A percentile compares a stretch with the other conserved stretches of the same genome.
Evolutionary conservation across 2,888 invertebrate species (phyloP).

Genomic region (Ectemnius continuus): DNA sequence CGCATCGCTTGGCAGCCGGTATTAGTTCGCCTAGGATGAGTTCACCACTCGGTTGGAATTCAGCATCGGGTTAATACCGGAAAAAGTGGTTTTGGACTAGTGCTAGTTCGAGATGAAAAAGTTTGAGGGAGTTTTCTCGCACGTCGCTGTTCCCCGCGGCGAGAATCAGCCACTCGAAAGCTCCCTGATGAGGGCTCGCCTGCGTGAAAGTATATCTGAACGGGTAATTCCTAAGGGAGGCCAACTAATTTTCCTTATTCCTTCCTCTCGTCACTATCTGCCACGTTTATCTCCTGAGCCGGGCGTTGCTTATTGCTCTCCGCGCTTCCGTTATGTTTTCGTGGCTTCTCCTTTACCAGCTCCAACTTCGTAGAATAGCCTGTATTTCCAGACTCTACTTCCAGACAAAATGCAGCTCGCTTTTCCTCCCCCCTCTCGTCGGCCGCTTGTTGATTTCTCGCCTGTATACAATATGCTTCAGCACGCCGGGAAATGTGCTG

Average conservation of each 20-base stretch:
- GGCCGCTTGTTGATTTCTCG: no score
- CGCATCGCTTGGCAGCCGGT: no score
- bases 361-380: not conserved
- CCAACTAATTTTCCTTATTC: constrained; percentile 2
- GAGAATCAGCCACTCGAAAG: not conserved
- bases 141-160: no score
- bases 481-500: not conserved
- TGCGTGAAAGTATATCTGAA: not conserved
- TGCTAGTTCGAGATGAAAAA: no score
- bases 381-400: not conserved
- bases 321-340: not conserved
- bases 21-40: no score
- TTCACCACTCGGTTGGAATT: no score
- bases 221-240: not conserved
- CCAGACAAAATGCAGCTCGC: no score
- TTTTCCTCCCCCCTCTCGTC: no score
- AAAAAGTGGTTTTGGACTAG: no score
- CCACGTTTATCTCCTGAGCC: not conserved
- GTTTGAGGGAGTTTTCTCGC: no score
- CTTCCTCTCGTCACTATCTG: constrained; percentile 23
- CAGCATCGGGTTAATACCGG: no score
- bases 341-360: constrained; percentile 12
- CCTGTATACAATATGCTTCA: no score
- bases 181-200: not conserved
- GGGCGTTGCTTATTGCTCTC: constrained; percentile 4